Percentiles rank a stretch among this genome's conserved stretches.
These are phyloP conservation scores for Torymus texanus DNA, from an alignment of 2,888 invertebrate genomes.

Conservation along the genomic window DNA sequence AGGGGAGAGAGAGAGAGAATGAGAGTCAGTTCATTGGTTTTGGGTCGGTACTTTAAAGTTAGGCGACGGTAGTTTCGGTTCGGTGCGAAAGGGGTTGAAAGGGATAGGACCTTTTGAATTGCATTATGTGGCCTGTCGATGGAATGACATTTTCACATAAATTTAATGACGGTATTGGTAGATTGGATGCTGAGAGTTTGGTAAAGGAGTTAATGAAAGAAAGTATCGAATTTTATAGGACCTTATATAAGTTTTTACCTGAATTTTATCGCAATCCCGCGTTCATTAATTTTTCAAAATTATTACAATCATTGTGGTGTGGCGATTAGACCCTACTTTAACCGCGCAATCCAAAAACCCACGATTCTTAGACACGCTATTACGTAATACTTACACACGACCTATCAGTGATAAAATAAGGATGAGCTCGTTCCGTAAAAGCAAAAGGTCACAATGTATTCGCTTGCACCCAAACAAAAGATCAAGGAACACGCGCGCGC, in stretches of 20 bases:
- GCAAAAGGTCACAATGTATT: background rate
- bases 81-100: conserved; percentile 19
- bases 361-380: background rate
- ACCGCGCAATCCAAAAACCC: background rate
- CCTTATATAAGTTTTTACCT: too few relatives aligned
- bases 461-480: conserved; percentile 5
- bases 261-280: too few relatives aligned
- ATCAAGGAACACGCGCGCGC: background rate
- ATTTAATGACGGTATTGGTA: too few relatives aligned
- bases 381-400: background rate
- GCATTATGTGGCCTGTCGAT: background rate
- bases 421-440: conserved; percentile 18
- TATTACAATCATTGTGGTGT: too few relatives aligned
- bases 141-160: conserved; percentile 1
- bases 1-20: conserved; percentile 3
- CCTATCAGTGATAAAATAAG: conserved; percentile 22
- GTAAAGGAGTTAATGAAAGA: too few relatives aligned
- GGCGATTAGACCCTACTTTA: too few relatives aligned
- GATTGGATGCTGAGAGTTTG: too few relatives aligned
- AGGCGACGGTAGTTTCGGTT: background rate
- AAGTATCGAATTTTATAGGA: too few relatives aligned
- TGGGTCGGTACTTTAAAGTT: conserved; percentile 25
- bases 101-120: conserved; percentile 25
- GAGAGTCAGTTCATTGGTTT: conserved; percentile 18
- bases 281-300: too few relatives aligned